phyloP scores from a whole-genome alignment of 1,140 invertebrate genomes.

The Hyles euphorbiae region DNA sequence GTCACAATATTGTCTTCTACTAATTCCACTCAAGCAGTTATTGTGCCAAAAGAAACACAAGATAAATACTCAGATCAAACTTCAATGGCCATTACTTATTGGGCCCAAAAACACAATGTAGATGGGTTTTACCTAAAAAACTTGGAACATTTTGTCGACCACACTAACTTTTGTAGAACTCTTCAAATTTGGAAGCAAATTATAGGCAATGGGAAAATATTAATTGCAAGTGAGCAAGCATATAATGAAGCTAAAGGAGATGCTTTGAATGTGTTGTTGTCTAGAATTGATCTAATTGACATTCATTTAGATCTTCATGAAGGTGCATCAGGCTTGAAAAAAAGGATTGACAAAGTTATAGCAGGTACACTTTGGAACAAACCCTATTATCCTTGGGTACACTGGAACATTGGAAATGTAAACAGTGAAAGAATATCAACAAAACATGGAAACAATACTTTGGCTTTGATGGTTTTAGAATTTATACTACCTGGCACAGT shows the following conservation, averaged over 20 bases:
- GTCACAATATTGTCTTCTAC: conserved; percentile 57
- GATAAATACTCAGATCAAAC: conserved; percentile 51
- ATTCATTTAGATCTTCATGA: conserved; percentile 78
- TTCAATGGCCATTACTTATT: conserved; percentile 78
- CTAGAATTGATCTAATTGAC: conserved; percentile 83
- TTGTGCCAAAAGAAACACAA: conserved; percentile 36
- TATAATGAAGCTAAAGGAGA: conserved; percentile 66
- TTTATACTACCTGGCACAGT: conserved; percentile 87
- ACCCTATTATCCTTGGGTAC: conserved; percentile 82
- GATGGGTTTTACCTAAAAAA: conserved; percentile 90
- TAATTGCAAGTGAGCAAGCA: conserved; percentile 80
- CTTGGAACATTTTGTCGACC: conserved; percentile 72
- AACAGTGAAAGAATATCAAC: conserved; percentile 77
- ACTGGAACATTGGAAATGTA: conserved; percentile 83
- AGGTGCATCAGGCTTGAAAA: conserved; percentile 76
- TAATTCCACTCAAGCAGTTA: conserved; percentile 33
- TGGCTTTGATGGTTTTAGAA: conserved; percentile 80
- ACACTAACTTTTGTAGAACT: conserved; percentile 64
- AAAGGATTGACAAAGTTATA: conserved; percentile 76
- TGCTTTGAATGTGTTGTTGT: conserved; percentile 73
- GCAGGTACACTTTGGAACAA: conserved; percentile 77
- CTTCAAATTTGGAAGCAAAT: conserved; percentile 81
- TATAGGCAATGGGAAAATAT: conserved; percentile 77
- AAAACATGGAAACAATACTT: conserved; percentile 76
- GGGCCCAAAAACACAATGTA: conserved; percentile 78